Percentiles rank a stretch among this genome's conserved stretches.
Evolutionary conservation across 2,797 vertebrate species (phyloP).

Genomic region (Glossophaga mutica): DNA sequence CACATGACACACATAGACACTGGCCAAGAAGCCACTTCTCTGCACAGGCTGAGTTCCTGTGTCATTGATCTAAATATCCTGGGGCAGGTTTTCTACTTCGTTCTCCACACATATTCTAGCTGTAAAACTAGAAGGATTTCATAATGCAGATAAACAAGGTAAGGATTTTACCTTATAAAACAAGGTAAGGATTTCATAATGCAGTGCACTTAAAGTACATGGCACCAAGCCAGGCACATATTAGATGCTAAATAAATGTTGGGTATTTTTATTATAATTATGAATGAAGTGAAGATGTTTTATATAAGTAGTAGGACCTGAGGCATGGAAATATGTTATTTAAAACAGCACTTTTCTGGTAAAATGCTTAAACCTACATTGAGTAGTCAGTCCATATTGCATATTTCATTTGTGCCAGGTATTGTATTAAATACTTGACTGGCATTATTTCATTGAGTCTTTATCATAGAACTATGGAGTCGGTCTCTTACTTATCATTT

Average conservation of each 20-base stretch:
- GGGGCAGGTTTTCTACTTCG: fast-evolving
- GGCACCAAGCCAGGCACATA: not conserved
- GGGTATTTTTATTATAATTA: not conserved
- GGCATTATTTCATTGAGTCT: not conserved
- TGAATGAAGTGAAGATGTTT: not conserved
- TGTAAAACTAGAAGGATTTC: too few relatives aligned
- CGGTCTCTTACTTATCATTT: not conserved
- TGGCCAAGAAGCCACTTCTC: not conserved
- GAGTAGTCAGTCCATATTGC: not conserved
- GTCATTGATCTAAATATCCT: not conserved
- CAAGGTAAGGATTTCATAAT: not conserved
- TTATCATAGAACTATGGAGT: not conserved
- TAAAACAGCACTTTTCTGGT: not conserved
- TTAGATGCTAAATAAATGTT: not conserved
- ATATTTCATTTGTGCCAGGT: not conserved
- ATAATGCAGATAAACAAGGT: not conserved
- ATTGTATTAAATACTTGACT: not conserved
- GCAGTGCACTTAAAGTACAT: not conserved
- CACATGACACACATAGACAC: fast-evolving
- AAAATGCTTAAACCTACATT: not conserved
- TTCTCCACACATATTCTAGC: not conserved
- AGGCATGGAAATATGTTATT: not conserved
- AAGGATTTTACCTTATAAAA: too few relatives aligned
- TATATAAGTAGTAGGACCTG: too few relatives aligned
- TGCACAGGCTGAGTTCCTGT: not conserved